A percentile compares a stretch with the other conserved stretches of the same genome.
Conservation (phyloP, 2,888 invertebrate species). For the Eledona agricola region DNA sequence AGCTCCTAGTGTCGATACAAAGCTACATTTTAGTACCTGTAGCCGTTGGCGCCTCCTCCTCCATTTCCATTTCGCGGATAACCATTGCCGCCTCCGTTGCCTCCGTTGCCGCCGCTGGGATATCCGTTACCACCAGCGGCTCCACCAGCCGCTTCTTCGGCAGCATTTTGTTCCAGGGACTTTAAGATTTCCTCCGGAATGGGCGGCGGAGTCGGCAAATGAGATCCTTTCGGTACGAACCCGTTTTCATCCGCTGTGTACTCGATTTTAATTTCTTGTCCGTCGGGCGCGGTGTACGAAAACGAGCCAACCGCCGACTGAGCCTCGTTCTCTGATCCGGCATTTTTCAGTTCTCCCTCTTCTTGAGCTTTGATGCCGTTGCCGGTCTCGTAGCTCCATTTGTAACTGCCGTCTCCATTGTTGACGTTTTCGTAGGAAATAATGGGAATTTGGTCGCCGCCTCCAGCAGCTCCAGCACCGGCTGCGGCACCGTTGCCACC, state of each 20-base stretch:
- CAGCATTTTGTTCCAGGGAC: slow-evolving; percentile 65
- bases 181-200: slow-evolving; percentile 72
- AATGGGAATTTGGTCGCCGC: slow-evolving; percentile 64
- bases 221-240: slow-evolving; percentile 68
- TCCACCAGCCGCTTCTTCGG: slow-evolving; percentile 59
- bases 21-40: slow-evolving; percentile 25
- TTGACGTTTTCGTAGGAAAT: slow-evolving; percentile 68
- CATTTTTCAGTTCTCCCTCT: slow-evolving; percentile 69
- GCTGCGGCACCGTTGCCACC: slow-evolving; percentile 50
- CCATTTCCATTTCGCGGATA: slow-evolving; percentile 41
- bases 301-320: slow-evolving; percentile 69
- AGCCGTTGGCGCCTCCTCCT: slow-evolving; percentile 44
- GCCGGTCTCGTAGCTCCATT: slow-evolving; percentile 69
- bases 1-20: not conserved
- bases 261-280: slow-evolving; percentile 68
- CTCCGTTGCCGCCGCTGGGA: slow-evolving; percentile 41
- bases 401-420: slow-evolving; percentile 69
- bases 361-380: slow-evolving; percentile 72
- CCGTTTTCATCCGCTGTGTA: slow-evolving; percentile 75
- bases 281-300: slow-evolving; percentile 73
- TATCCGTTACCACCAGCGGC: slow-evolving; percentile 42
- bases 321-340: slow-evolving; percentile 67
- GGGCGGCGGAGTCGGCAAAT: slow-evolving; percentile 72
- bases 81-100: slow-evolving; percentile 42
- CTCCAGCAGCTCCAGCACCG: slow-evolving; percentile 48